Evolutionary conservation across 2,888 invertebrate genomes (phyloP), one percentile per base, ranked within the genome.

Genomic region (Rhodophaea formosa): DNA sequence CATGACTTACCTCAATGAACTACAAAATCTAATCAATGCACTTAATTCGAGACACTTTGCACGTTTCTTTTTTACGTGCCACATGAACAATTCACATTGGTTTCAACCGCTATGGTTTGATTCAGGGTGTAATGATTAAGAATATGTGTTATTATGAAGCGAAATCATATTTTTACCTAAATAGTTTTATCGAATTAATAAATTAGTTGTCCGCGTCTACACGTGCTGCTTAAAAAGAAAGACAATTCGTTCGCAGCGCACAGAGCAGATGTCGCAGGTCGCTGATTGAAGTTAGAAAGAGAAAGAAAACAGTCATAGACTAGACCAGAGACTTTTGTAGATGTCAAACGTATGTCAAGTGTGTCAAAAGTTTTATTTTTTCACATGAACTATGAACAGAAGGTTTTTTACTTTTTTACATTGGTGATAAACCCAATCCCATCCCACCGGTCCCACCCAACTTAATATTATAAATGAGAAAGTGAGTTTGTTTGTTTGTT

Each of bases 181-280:
- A 73, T 70, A 78, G 62, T 79, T 77, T 68, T 73, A 78, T 68
- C 65, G 78, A 46, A 55, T 78, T 74, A 79, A 62, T 80, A 79
- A 69, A 77, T 78, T 77, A 84, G 78, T 78, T 77, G 82, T 80
- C 84, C 79, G 88, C 87, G 86, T 86, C 86, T 84, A 86, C 89
- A 89, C 89, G 89, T 90, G 89, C 88, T 82, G 82, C 79, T 75
- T 79, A 74, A 83, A 86, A 87, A 85, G 85, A 82, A 83, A 82
- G 83, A 82, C 71, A 80, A 71, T 70, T 69, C 8, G 44, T 35
- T 45, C 32, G 16, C 54, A n/a, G n/a, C n/a, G n/a, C n/a, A n/a
- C n/a, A n/a, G n/a, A n/a, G n/a, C n/a, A 45, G 45, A 43, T 52
- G 59, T 54, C 58, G 59, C 55, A 23, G 49, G 59, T 54, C 58